phyloP scores from a whole-genome alignment of 2,113 vertebrate species.

The Steatornis caripensis region DNA sequence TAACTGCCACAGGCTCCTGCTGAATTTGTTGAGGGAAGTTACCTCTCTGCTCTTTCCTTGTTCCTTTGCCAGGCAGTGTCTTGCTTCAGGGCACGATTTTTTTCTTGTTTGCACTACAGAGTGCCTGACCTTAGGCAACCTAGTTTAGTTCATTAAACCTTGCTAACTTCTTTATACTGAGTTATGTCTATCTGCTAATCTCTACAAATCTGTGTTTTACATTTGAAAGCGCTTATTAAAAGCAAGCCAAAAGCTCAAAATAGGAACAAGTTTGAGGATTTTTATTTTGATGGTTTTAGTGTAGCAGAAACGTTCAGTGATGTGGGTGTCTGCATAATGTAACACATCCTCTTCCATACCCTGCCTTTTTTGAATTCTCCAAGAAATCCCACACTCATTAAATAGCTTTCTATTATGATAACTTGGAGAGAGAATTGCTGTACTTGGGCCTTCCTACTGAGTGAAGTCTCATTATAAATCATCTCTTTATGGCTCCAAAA shows the following conservation, averaged over 20 bases:
- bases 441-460: slow-evolving; percentile 57
- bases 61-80: neutral
- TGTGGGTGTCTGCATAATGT: slow-evolving; percentile 4
- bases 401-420: slow-evolving; percentile 65
- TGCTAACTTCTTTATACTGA: neutral
- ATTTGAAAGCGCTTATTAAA: neutral
- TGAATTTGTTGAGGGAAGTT: neutral
- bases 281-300: neutral
- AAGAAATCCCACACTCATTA: slow-evolving; percentile 62
- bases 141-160: neutral
- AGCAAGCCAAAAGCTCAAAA: neutral
- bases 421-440: slow-evolving; percentile 47
- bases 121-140: neutral
- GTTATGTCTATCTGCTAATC: neutral
- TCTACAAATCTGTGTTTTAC: neutral
- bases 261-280: neutral
- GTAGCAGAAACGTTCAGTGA: neutral
- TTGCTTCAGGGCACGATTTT: neutral
- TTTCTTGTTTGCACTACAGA: neutral
- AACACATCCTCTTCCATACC: slow-evolving; percentile 33
- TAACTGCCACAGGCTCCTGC: neutral
- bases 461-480: slow-evolving; percentile 71
- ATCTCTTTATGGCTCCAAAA: slow-evolving; percentile 68
- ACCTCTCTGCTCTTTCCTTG: neutral
- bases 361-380: slow-evolving; percentile 28